phyloP scores from a whole-genome alignment of 2,797 vertebrate genomes.

The Sebastes reedi region DNA sequence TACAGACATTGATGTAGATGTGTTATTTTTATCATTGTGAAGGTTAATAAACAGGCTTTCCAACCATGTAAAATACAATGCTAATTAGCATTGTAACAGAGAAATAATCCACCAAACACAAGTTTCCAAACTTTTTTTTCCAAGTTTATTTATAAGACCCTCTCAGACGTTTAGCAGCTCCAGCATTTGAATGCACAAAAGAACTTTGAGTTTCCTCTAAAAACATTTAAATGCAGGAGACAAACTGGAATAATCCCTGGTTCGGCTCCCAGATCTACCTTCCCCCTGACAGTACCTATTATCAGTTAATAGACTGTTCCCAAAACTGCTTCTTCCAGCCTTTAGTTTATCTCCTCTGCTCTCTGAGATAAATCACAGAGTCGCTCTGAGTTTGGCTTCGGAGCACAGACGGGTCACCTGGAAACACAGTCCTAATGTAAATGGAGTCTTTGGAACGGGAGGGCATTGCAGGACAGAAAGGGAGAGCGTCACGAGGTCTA shows the following conservation, averaged over 20 bases:
- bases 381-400: neutral
- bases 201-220: neutral
- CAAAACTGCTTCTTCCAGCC: slow-evolving; percentile 1
- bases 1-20: too few species aligned
- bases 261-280: neutral
- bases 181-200: neutral
- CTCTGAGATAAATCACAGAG: slow-evolving; percentile 1
- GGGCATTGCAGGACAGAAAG: neutral
- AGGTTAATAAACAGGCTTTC: too few species aligned
- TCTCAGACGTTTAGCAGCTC: too few species aligned
- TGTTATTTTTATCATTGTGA: too few species aligned
- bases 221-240: slow-evolving; percentile 9
- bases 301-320: slow-evolving; percentile 38
- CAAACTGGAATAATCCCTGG: neutral
- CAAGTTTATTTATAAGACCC: too few species aligned
- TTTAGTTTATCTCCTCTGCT: slow-evolving; percentile 8
- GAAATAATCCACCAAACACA: too few species aligned
- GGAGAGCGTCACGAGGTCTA: neutral
- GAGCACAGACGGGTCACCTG: neutral
- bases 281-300: slow-evolving; percentile 2
- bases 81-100: too few species aligned
- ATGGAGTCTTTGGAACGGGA: neutral
- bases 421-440: neutral
- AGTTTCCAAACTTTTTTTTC: too few species aligned
- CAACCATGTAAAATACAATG: too few species aligned